These are phyloP conservation scores for Sclerurus mexicanus DNA, from an alignment of 2,113 vertebrate species.

Conservation along the genomic window DNA sequence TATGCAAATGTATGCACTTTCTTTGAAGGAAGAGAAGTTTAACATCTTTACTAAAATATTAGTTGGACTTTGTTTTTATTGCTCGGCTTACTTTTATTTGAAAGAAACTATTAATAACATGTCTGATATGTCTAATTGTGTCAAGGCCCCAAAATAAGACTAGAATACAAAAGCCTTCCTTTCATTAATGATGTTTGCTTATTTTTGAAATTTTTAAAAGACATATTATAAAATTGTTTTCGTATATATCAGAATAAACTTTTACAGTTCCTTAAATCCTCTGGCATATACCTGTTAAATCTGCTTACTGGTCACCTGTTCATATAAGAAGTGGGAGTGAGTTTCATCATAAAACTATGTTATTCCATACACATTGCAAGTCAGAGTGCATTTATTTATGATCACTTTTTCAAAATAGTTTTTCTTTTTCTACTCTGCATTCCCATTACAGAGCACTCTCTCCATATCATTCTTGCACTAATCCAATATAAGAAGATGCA, in stretches of 20 bases:
- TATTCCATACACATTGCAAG: not conserved
- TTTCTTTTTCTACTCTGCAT: not conserved
- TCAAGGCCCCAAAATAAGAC: not conserved
- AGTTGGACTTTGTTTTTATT: not conserved
- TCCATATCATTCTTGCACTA: not conserved
- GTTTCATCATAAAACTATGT: not conserved
- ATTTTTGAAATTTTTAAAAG: not conserved
- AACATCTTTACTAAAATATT: not conserved
- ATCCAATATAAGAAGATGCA: not conserved
- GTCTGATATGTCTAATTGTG: not conserved
- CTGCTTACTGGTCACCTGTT: not conserved
- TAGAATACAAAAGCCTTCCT: not conserved
- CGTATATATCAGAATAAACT: not conserved
- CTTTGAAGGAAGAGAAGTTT: not conserved
- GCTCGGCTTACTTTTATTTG: not conserved
- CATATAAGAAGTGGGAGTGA: not conserved
- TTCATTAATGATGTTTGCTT: not conserved
- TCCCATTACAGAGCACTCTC: not conserved
- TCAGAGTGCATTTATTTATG: not conserved
- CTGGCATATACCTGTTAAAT: not conserved
- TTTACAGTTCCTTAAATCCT: not conserved
- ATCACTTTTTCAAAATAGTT: not conserved
- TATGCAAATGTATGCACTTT: not conserved
- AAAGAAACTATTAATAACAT: not conserved
- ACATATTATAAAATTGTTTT: not conserved